Evolutionary conservation across 2,113 vertebrate species (phyloP), one percentile per base, ranked within the genome.

Genomic region (Anseranas semipalmata): DNA sequence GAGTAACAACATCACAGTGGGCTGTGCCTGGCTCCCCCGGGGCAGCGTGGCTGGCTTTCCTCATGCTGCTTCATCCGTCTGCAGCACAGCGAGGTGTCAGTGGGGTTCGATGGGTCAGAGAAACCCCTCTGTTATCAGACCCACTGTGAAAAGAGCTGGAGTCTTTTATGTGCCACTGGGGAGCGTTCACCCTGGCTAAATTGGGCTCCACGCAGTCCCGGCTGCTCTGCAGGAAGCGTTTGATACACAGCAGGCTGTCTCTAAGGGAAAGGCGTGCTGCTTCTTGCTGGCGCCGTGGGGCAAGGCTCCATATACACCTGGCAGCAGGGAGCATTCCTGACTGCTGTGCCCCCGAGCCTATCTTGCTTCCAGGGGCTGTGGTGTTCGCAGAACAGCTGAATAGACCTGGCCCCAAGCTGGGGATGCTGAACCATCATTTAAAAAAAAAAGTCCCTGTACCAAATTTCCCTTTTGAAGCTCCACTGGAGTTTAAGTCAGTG

Each of bases 71-170:
- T 25, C 28, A 2, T 45, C 37, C 13, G 37, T 28, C 48, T 14
- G 62, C 9, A 17, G 16, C 21, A 3, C 0, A 0, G 28, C 0
- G 7, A 28, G 73, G 60, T 0, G 2, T 35, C 21, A 2, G 10
- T 3, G 20, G 45, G 37, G 12, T 12, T 11, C 0, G 6, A 6
- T 6, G 22, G 65, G 7, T 41, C 35, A 30, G 45, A 82, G 45
- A 13, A 20, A 19, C 33, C 24, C 50, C 0, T 1, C 63, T 37
- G 65, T 62, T 19, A 79, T 77, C 10, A 7, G 25, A 19, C 2
- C 19, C 39, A 33, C 72, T 55, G 35, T 3, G 24, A 50, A 59
- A 37, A 28, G 63, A 53, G 68, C 43, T 8, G 48, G 30, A 46
- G 55, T 0, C 0, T 33, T 52, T 65, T 33, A 4, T 37, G 30